Conservation (phyloP, 2,797 vertebrate genomes). For the Carcharodon carcharias region DNA sequence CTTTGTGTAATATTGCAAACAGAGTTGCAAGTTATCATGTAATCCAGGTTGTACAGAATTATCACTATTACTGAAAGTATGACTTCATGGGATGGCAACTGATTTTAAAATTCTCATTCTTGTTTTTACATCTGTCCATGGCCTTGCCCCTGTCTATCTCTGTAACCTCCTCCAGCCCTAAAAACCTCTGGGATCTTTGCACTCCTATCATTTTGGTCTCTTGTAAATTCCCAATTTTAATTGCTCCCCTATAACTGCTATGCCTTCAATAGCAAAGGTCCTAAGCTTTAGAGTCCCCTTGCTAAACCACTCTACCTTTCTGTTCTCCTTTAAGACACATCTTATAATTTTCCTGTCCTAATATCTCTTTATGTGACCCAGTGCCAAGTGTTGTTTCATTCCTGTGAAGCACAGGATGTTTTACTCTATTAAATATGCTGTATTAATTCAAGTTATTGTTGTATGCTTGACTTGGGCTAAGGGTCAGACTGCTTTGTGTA, state of each 20-base stretch:
- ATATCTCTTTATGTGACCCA: neutral
- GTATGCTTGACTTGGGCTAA: neutral
- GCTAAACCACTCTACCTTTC: neutral
- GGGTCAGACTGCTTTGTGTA: neutral
- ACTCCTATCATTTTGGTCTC: neutral
- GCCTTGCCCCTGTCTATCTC: neutral
- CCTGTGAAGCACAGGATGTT: neutral
- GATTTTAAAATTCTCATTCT: neutral
- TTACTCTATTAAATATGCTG: neutral
- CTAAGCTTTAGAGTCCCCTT: neutral
- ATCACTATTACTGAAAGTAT: neutral
- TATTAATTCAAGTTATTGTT: neutral
- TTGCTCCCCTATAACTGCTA: neutral
- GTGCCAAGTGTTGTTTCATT: neutral
- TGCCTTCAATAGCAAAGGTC: neutral
- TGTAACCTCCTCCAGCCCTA: neutral
- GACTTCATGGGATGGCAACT: neutral
- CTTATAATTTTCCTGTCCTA: neutral
- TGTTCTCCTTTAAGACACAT: neutral
- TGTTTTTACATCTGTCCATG: neutral
- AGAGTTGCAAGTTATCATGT: neutral
- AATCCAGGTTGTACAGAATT: neutral
- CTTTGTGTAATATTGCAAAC: neutral
- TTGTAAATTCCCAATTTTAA: neutral
- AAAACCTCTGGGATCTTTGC: neutral